Percentiles rank a stretch among this genome's conserved stretches.
phyloP scores from a whole-genome alignment of 1,140 invertebrate genomes.

The Atta cephalotes region DNA sequence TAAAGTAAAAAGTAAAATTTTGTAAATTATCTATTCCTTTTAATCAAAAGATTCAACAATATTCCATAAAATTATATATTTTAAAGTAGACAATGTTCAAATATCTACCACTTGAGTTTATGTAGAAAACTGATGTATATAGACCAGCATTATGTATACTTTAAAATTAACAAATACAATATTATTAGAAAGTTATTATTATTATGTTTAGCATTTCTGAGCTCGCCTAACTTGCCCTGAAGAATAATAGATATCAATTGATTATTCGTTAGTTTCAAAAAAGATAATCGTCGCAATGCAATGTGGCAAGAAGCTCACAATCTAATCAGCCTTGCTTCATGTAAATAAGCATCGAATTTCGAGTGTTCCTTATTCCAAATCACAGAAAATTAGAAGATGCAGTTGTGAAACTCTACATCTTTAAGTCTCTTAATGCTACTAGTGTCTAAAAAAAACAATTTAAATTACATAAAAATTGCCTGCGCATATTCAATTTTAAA shows the following conservation, averaged over 20 bases:
- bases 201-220: too few species aligned
- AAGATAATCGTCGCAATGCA: too few species aligned
- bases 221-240: too few species aligned
- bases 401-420: neutral
- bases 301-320: too few species aligned
- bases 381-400: too few species aligned
- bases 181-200: neutral
- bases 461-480: neutral
- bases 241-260: too few species aligned
- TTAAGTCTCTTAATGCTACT: neutral
- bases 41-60: neutral
- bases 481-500: neutral
- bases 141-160: too few species aligned
- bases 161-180: neutral
- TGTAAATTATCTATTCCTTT: neutral
- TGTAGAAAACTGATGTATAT: too few species aligned
- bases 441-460: neutral
- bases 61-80: constrained; percentile 14
- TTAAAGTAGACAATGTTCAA: neutral
- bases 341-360: too few species aligned
- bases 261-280: too few species aligned
- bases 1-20: neutral
- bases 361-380: too few species aligned
- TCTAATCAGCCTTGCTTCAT: too few species aligned
- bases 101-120: neutral